These are phyloP conservation scores for Enteromius paludinosus DNA, from an alignment of 2,797 vertebrate genomes.

Conservation along the genomic window DNA sequence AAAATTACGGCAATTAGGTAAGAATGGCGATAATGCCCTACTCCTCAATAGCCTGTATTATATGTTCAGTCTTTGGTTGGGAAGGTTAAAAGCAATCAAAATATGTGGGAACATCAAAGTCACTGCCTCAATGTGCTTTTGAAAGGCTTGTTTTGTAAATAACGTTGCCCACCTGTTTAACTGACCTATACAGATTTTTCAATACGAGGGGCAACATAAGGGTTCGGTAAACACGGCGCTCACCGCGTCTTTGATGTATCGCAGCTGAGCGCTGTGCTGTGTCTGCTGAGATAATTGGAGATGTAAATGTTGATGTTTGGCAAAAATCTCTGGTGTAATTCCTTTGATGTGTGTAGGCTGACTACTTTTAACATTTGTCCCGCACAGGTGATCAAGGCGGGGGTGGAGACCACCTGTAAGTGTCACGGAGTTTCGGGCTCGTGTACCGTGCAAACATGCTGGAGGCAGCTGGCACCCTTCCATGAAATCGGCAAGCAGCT, in stretches of 20 bases:
- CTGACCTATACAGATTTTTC: slow-evolving; percentile 7
- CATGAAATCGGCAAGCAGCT: slow-evolving; percentile 96
- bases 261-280: slow-evolving; percentile 46
- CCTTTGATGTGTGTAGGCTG: slow-evolving; percentile 38
- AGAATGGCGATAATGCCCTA: slow-evolving; percentile 44
- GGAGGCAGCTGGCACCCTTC: slow-evolving; percentile 96
- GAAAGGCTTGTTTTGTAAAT: slow-evolving; percentile 50
- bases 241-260: slow-evolving; percentile 17
- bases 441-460: slow-evolving; percentile 96
- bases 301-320: slow-evolving; percentile 34
- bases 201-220: slow-evolving; percentile 16
- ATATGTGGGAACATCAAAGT: slow-evolving; percentile 41
- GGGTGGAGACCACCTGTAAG: slow-evolving; percentile 97
- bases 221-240: slow-evolving; percentile 32
- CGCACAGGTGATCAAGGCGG: slow-evolving; percentile 92
- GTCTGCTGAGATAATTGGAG: slow-evolving; percentile 75
- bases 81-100: slow-evolving; percentile 64
- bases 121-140: slow-evolving; percentile 27
- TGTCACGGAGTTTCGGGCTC: slow-evolving; percentile 97
- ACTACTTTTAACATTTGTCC: slow-evolving; percentile 25
- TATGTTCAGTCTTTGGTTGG: not conserved
- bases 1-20: slow-evolving; percentile 34
- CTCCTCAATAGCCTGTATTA: slow-evolving; percentile 26
- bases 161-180: slow-evolving; percentile 32
- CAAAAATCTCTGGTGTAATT: not conserved